Percentiles rank a stretch among this genome's conserved stretches.
These are phyloP conservation scores for Trilocha varians DNA, from an alignment of 2,888 invertebrate genomes.

Conservation along the genomic window DNA sequence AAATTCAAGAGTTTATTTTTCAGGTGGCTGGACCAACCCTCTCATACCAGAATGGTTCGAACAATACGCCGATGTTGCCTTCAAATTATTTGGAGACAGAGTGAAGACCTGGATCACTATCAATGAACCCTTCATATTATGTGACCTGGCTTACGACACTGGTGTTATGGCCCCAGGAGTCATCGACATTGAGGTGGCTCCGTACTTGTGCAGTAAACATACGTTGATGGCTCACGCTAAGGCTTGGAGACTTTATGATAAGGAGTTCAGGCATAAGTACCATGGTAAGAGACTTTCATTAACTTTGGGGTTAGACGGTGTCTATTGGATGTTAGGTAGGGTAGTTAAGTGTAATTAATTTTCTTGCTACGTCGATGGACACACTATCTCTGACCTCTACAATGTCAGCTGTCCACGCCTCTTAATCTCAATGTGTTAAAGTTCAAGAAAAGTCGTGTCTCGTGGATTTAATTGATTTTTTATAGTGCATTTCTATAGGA, in stretches of 20 bases:
- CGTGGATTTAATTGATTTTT: too few species aligned
- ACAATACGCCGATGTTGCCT: slow-evolving; percentile 71
- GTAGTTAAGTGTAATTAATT: too few species aligned
- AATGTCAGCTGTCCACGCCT: too few species aligned
- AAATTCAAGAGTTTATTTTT: slow-evolving; percentile 1
- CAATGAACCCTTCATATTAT: slow-evolving; percentile 74
- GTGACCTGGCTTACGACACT: slow-evolving; percentile 43
- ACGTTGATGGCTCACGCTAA: slow-evolving; percentile 77
- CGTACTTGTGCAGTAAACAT: slow-evolving; percentile 76
- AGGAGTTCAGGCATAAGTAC: slow-evolving; percentile 58
- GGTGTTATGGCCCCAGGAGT: slow-evolving; percentile 40
- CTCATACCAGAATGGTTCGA: slow-evolving; percentile 71
- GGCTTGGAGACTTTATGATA: slow-evolving; percentile 71
- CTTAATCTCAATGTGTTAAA: too few species aligned
- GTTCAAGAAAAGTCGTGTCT: too few species aligned
- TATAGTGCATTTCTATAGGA: too few species aligned
- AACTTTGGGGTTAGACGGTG: too few species aligned
- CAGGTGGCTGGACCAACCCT: slow-evolving; percentile 76
- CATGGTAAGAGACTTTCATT: slow-evolving; percentile 40
- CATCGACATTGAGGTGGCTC: slow-evolving; percentile 45
- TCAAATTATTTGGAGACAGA: slow-evolving; percentile 69
- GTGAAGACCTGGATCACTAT: slow-evolving; percentile 79
- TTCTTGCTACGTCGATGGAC: too few species aligned
- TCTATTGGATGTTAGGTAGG: too few species aligned
- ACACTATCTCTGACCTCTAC: too few species aligned